Percentiles rank a stretch among this genome's conserved stretches.
These are phyloP conservation scores for Tachina fera DNA, from an alignment of 2,888 invertebrate species.

Conservation along the genomic window DNA sequence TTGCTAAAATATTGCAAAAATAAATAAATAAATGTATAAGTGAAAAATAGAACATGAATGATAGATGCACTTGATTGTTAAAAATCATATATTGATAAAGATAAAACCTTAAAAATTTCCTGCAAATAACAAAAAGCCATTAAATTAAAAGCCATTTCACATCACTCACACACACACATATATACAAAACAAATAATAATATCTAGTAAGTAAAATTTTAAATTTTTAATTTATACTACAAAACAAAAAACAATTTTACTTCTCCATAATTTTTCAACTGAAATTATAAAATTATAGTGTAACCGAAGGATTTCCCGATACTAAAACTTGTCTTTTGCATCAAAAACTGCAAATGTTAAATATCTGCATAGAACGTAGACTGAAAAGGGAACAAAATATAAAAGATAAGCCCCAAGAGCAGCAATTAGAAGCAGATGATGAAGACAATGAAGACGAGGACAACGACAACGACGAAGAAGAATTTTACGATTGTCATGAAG, in stretches of 20 bases:
- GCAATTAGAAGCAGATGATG: not conserved
- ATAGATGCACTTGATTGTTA: not conserved
- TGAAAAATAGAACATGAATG: not conserved
- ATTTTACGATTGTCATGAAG: constrained; percentile 91
- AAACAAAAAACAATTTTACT: not conserved
- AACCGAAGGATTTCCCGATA: constrained; percentile 92
- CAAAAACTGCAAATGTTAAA: constrained; percentile 96
- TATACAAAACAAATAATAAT: not conserved
- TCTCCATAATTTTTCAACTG: constrained; percentile 26
- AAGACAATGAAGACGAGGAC: constrained; percentile 48
- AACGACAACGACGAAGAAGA: constrained; percentile 84
- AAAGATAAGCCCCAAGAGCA: not conserved
- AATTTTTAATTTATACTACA: not conserved
- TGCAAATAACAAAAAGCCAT: constrained; percentile 21
- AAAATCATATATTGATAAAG: not conserved
- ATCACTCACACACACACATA: not conserved
- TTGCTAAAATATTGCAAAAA: constrained; percentile 24
- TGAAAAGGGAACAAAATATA: constrained; percentile 50
- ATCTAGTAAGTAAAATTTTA: not conserved
- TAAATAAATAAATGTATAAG: constrained; percentile 27
- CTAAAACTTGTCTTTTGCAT: constrained; percentile 94
- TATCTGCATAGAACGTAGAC: constrained; percentile 88
- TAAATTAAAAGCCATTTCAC: not conserved
- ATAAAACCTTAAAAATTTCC: constrained; percentile 12
- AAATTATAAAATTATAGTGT: constrained; percentile 84